A percentile compares a stretch with the other conserved stretches of the same genome.
phyloP scores from a whole-genome alignment of 2,888 invertebrate genomes.

The Acleris cristana region DNA sequence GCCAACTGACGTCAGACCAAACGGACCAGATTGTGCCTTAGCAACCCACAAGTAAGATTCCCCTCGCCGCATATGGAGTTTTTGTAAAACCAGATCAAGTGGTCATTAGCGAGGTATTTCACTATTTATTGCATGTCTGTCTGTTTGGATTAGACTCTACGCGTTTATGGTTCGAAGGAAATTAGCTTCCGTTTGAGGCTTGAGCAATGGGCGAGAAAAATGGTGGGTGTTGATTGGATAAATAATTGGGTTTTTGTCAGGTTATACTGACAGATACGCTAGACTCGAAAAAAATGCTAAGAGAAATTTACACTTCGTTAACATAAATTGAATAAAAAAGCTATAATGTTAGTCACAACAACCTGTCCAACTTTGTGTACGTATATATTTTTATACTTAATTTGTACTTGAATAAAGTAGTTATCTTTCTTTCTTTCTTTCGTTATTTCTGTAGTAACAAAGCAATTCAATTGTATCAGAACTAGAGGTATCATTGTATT shows the following conservation, averaged over 20 bases:
- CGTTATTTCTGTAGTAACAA: too few species aligned
- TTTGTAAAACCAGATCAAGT: slow-evolving; percentile 8
- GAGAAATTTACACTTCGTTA: too few species aligned
- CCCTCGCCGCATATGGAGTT: not conserved
- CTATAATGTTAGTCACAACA: too few species aligned
- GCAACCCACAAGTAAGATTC: not conserved
- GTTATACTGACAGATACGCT: not conserved
- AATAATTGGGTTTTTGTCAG: not conserved
- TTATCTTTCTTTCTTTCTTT: too few species aligned
- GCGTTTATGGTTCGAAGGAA: slow-evolving; percentile 13
- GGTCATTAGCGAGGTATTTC: slow-evolving; percentile 11
- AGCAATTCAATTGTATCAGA: too few species aligned
- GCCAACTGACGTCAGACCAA: not conserved
- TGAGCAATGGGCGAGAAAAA: not conserved
- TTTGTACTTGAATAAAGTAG: too few species aligned
- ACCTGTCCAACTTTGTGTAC: too few species aligned
- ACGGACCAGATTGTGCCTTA: not conserved
- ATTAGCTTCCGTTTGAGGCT: slow-evolving; percentile 12
- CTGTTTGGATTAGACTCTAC: slow-evolving; percentile 4
- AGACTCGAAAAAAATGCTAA: too few species aligned
- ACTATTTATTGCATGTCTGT: slow-evolving; percentile 12
- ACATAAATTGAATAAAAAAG: too few species aligned
- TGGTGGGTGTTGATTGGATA: slow-evolving; percentile 10
- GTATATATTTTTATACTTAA: too few species aligned
- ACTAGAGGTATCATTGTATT: too few species aligned